phyloP scores from a whole-genome alignment of 2,113 vertebrate species.

The Bufo gargarizans region DNA sequence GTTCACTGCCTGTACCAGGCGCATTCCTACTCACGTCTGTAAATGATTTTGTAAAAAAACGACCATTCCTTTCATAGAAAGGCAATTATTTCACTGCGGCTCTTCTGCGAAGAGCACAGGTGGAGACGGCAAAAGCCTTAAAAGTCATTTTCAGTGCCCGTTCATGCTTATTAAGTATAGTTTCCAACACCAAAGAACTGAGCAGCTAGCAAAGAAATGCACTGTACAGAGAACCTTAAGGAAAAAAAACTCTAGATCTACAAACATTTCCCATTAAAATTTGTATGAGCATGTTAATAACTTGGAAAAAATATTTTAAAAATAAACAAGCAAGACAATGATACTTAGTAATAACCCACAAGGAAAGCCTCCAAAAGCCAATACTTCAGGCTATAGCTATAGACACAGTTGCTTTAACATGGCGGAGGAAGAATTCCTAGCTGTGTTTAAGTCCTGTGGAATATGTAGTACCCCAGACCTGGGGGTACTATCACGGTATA shows the following conservation, averaged over 20 bases:
- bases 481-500: no score
- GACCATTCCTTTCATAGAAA: slow-evolving; percentile 23
- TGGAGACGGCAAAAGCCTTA: slow-evolving; percentile 28
- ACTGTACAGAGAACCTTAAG: neutral
- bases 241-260: neutral
- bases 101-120: slow-evolving; percentile 42
- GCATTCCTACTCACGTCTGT: slow-evolving; percentile 14
- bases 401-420: no score
- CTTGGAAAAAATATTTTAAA: no score
- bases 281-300: no score
- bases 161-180: slow-evolving; percentile 55
- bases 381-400: no score
- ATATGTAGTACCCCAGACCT: no score
- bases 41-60: slow-evolving; percentile 2
- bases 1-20: neutral
- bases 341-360: no score
- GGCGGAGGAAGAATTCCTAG: no score
- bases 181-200: slow-evolving; percentile 35
- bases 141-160: slow-evolving; percentile 34
- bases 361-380: no score
- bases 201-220: slow-evolving; percentile 1
- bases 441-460: no score
- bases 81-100: slow-evolving; percentile 40
- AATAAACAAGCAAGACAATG: no score
- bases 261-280: no score